Base-by-base conservation (phyloP, 2,797 vertebrate genomes). In the Artibeus jamaicensis region DNA sequence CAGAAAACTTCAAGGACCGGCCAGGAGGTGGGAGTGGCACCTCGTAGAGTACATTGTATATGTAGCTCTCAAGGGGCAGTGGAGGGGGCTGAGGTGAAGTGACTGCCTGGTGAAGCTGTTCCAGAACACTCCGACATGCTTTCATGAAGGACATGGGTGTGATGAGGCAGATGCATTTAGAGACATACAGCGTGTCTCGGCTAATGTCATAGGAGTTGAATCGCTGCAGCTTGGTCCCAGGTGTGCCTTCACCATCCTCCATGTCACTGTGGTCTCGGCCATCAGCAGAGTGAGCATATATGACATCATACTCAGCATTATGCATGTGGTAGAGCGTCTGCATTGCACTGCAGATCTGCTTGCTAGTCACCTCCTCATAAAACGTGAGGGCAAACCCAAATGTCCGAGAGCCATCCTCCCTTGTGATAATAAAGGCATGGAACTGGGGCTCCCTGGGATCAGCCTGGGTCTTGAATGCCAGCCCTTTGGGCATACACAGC, bases 301-400 rank as follows among this genome's bases (percentile, higher is more conserved):
- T 98, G 97, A 99, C 99, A 98, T 99, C 99, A 89, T 99, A 99
- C 96, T 99, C 99, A 15, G 99, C 99, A 14, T 99, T 99, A 99
- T 99, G 99, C 99, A 99, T 99, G 97, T 99, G 99, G 98, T 99
- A 99, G 79, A 99, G 99, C 0, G 99, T 99, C 99, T 99, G 99
- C 99, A 99, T 99, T 85, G 99, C 99, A 67, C 99, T 99, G 98
- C 99, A 99, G 98, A 99, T 99, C 99, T 99, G 99, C 98, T 99
- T 99, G 98, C 99, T 99, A 97, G 99, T 99, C 98, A 99, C 99
- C 97, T 99, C 99, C 98, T 99, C 99, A 34, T 99, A 99, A 99
- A 99, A 99, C 0, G 99, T 99, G 98, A 99, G 99, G 67, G 99
- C 99, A 93, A 99, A 99, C 93, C 99, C 99, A 78, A 99, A 99